A percentile compares a stretch with the other conserved stretches of the same genome.
These are phyloP conservation scores for Drosophila triauraria DNA, from an alignment of 1,140 invertebrate genomes.

Conservation along the genomic window DNA sequence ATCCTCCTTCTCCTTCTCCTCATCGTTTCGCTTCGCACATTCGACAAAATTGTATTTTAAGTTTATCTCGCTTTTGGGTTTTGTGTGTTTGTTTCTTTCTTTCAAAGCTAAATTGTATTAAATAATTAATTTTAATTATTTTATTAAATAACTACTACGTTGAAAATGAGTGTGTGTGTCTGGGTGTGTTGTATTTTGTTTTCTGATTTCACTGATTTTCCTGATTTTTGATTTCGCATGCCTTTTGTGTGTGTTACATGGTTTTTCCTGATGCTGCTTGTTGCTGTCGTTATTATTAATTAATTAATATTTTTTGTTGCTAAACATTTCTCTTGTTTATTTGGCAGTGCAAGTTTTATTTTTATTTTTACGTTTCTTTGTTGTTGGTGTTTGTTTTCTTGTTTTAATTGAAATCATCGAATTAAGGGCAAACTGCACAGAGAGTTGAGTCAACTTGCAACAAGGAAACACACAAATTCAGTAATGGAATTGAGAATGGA, in stretches of 20 bases:
- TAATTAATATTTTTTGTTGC: slow-evolving; percentile 36
- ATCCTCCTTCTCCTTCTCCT: not conserved
- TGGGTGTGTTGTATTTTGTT: slow-evolving; percentile 14
- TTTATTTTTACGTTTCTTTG: slow-evolving; percentile 8
- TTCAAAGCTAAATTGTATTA: slow-evolving; percentile 68
- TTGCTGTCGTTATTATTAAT: slow-evolving; percentile 26
- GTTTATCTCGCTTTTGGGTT: slow-evolving; percentile 28
- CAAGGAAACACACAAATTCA: slow-evolving; percentile 18
- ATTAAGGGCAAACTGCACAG: slow-evolving; percentile 30
- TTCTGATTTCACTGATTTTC: slow-evolving; percentile 9
- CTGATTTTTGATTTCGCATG: slow-evolving; percentile 50
- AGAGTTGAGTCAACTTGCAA: slow-evolving; percentile 37
- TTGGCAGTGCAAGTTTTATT: slow-evolving; percentile 75
- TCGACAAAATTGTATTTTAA: slow-evolving; percentile 21
- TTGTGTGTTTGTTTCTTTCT: slow-evolving; percentile 34
- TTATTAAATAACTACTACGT: slow-evolving; percentile 68
- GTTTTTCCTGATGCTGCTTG: slow-evolving; percentile 20
- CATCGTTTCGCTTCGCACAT: slow-evolving; percentile 5
- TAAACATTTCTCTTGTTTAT: slow-evolving; percentile 54
- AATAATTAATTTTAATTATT: slow-evolving; percentile 66
- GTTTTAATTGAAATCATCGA: slow-evolving; percentile 27
- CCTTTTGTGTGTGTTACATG: slow-evolving; percentile 9
- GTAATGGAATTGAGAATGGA: slow-evolving; percentile 18
- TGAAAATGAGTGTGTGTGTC: slow-evolving; percentile 46
- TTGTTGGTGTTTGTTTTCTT: slow-evolving; percentile 9